These are phyloP conservation scores for Pseudolycoriella hygida DNA, from an alignment of 2,888 invertebrate genomes.

Conservation along the genomic window DNA sequence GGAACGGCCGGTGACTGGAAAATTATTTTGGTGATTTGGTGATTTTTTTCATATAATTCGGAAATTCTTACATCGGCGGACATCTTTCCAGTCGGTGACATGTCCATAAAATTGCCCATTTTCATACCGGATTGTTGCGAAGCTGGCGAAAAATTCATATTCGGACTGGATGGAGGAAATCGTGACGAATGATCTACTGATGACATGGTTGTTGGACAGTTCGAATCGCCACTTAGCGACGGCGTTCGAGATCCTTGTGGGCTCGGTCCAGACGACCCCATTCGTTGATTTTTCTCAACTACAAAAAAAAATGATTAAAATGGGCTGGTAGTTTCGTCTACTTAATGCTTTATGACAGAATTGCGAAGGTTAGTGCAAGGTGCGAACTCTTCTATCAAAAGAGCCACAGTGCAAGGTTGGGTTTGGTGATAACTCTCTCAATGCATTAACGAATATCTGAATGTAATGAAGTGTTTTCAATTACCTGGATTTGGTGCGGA, in stretches of 20 bases:
- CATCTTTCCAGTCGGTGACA: slow-evolving; percentile 19
- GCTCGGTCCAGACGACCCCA: slow-evolving; percentile 29
- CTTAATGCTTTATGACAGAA: neutral
- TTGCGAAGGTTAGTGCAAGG: no score
- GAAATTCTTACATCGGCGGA: slow-evolving; percentile 9
- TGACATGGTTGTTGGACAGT: slow-evolving; percentile 17
- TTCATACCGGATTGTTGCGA: slow-evolving; percentile 13
- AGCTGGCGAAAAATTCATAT: slow-evolving; percentile 17
- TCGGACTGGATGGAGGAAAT: slow-evolving; percentile 23
- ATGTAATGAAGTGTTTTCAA: neutral
- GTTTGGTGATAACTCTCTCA: no score
- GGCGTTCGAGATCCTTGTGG: slow-evolving; percentile 22
- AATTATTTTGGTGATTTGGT: neutral
- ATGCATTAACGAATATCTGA: no score
- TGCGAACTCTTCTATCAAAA: no score
- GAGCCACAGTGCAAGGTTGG: no score
- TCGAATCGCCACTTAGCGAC: slow-evolving; percentile 17
- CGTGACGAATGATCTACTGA: slow-evolving; percentile 16
- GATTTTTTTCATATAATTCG: slow-evolving; percentile 5
- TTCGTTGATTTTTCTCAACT: slow-evolving; percentile 27
- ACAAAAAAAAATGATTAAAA: neutral
- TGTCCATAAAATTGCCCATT: slow-evolving; percentile 23
- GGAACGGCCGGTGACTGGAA: neutral
- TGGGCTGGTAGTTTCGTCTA: no score
- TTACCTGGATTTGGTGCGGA: slow-evolving; percentile 8